Base-by-base conservation (phyloP, 2,113 vertebrate species). In the Crotalus viridis region DNA sequence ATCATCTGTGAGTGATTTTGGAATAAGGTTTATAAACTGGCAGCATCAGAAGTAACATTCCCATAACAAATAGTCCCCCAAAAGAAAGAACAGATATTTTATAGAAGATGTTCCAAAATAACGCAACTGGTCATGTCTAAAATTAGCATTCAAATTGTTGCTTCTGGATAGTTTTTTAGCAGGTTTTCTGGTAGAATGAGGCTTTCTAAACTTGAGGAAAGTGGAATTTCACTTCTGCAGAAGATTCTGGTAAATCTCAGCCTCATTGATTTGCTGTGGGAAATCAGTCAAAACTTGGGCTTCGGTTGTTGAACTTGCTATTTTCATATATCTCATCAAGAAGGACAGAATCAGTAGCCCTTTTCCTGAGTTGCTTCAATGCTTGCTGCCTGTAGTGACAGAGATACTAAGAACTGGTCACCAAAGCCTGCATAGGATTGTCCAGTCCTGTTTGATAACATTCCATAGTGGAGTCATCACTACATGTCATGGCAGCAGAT, bases 1-100 rank as follows among this genome's bases (percentile, higher is more conserved):
- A 57, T 91, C 19, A 55, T 59, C 61, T 88, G 59, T 28, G 55
- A 81, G 54, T n/a, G 21, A 57, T 81, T 91, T 87, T 74, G 89
- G 52, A 85, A 89, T 52, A 46, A 61, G n/a, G 6, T 91, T 64
- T 91, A 85, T 93, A 91, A 89, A 15, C 91, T 74, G 90, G 87
- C 57, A 88, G 95, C 91, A 95, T 95, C 95, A 52, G 91, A 96
- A 97, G 95, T 96, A 93, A 87, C 94, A 91, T 95, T 94, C 91
- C 91, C 95, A 93, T 46, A 96, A 97, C 95, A 85, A 94, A 87
- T 92, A 88, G 89, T 2, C 10, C 90, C 64, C 9, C 91, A 90
- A 12, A 51, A 96, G 95, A 95, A 97, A 96, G 96, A 96, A 94
- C 94, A 96, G 94, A 95, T 96, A 96, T 96, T 96, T 97, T 95